phyloP scores from a whole-genome alignment of 2,797 vertebrate genomes.

The Loriculus beryllinus region DNA sequence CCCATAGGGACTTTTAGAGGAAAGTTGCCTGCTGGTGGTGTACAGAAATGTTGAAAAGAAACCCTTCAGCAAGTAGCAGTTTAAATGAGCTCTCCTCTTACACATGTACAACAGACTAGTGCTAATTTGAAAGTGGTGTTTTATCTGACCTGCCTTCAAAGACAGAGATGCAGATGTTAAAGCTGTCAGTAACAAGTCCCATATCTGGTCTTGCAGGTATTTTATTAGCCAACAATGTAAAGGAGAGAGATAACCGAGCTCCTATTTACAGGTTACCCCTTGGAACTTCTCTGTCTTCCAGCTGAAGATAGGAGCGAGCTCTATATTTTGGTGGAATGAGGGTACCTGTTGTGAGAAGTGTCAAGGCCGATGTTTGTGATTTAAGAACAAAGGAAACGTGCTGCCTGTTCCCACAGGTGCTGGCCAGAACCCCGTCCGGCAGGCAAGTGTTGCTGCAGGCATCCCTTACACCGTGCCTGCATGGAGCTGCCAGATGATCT shows the following conservation, averaged over 20 bases:
- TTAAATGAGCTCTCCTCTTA: not conserved
- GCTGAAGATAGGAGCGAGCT: rapidly evolving
- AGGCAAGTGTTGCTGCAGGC: constrained; percentile 87
- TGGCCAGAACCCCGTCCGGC: constrained; percentile 91
- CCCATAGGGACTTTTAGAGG: not conserved
- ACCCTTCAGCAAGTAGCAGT: not conserved
- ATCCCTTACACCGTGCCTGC: constrained; percentile 90
- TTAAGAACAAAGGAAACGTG: not conserved
- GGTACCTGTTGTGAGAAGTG: not conserved
- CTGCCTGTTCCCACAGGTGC: constrained; percentile 77
- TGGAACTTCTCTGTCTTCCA: not conserved
- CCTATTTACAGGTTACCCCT: not conserved
- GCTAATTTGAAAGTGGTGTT: not conserved
- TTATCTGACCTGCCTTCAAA: not conserved
- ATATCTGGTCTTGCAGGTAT: not conserved
- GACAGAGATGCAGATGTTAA: not conserved
- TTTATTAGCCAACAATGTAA: not conserved
- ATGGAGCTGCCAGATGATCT: constrained; percentile 98
- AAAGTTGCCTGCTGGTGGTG: not conserved
- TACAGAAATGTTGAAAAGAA: not conserved
- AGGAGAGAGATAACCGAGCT: not conserved
- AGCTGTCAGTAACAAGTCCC: not conserved
- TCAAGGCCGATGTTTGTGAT: rapidly evolving
- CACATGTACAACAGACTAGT: rapidly evolving
- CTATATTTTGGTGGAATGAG: rapidly evolving